phyloP scores from a whole-genome alignment of 2,888 invertebrate species.

The Thyatira batis region DNA sequence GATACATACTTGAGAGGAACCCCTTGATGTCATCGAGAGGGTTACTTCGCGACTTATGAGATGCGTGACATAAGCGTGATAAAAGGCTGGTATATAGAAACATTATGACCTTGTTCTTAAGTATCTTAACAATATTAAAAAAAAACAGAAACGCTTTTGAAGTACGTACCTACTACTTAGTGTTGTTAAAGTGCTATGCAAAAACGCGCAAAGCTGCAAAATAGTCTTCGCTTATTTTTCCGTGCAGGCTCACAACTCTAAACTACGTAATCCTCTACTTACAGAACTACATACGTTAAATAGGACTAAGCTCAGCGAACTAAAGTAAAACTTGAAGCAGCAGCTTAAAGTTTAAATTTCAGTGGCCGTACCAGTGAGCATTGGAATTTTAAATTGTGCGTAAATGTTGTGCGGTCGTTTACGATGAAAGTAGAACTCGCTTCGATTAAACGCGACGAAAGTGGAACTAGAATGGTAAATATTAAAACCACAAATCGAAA shows the following conservation, averaged over 20 bases:
- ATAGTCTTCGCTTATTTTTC: not conserved
- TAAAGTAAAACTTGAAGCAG: not conserved
- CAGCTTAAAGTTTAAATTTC: not conserved
- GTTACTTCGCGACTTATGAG: not conserved
- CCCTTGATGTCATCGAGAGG: not conserved
- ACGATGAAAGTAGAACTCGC: not conserved
- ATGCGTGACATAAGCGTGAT: not conserved
- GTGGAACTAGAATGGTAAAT: too few relatives aligned
- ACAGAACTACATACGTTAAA: not conserved
- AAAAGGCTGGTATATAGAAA: too few relatives aligned
- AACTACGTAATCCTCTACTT: not conserved
- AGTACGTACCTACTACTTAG: too few relatives aligned
- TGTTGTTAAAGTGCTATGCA: not conserved
- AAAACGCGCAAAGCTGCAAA: not conserved
- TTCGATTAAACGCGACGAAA: not conserved
- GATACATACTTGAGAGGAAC: not conserved
- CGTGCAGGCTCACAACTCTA: not conserved
- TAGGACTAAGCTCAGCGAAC: not conserved
- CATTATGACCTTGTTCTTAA: too few relatives aligned
- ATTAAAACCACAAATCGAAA: not conserved
- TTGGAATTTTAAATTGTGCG: not conserved
- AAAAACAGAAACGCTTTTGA: too few relatives aligned
- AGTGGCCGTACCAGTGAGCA: not conserved
- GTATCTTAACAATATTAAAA: too few relatives aligned
- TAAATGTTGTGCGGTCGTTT: not conserved